A percentile compares a stretch with the other conserved stretches of the same genome.
phyloP scores from a whole-genome alignment of 2,797 vertebrate species.

The Cottoperca gobio region DNA sequence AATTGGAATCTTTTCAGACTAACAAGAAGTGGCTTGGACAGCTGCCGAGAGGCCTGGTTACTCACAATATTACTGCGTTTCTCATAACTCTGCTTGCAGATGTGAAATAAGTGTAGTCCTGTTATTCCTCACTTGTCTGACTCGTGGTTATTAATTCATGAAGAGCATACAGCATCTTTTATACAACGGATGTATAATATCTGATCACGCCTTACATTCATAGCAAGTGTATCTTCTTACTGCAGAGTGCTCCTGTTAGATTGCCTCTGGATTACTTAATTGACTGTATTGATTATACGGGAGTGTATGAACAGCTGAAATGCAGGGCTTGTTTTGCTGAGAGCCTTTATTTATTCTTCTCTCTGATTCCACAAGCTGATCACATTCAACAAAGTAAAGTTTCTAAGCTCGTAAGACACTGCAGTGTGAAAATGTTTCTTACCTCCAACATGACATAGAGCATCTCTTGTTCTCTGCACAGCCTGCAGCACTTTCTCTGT shows the following conservation, averaged over 20 bases:
- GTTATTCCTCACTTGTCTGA: slow-evolving; percentile 2
- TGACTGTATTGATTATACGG: slow-evolving; percentile 16
- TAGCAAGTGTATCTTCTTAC: slow-evolving; percentile 3
- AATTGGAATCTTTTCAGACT: slow-evolving; percentile 9
- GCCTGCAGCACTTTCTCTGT: slow-evolving; percentile 16
- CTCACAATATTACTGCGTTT: not conserved
- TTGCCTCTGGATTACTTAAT: slow-evolving; percentile 24
- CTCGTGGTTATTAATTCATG: not conserved
- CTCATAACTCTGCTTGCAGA: not conserved
- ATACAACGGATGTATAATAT: slow-evolving; percentile 4
- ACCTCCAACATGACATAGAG: slow-evolving; percentile 24
- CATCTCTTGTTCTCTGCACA: slow-evolving; percentile 29
- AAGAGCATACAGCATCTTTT: not conserved
- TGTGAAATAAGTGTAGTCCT: not conserved
- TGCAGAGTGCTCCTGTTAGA: slow-evolving; percentile 30
- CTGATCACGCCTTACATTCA: not conserved
- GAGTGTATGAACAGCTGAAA: slow-evolving; percentile 28
- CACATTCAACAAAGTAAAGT: slow-evolving; percentile 29
- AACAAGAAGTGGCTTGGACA: slow-evolving; percentile 19
- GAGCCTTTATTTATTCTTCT: slow-evolving; percentile 16
- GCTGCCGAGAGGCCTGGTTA: not conserved
- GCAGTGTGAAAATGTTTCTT: slow-evolving; percentile 27
- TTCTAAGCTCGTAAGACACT: slow-evolving; percentile 37
- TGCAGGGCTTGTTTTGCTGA: not conserved
- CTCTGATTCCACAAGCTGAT: slow-evolving; percentile 38